Percentiles rank a stretch among this genome's conserved stretches.
These are phyloP conservation scores for Neodon shergylaensis DNA, from an alignment of 2,113 vertebrate genomes.

Conservation along the genomic window DNA sequence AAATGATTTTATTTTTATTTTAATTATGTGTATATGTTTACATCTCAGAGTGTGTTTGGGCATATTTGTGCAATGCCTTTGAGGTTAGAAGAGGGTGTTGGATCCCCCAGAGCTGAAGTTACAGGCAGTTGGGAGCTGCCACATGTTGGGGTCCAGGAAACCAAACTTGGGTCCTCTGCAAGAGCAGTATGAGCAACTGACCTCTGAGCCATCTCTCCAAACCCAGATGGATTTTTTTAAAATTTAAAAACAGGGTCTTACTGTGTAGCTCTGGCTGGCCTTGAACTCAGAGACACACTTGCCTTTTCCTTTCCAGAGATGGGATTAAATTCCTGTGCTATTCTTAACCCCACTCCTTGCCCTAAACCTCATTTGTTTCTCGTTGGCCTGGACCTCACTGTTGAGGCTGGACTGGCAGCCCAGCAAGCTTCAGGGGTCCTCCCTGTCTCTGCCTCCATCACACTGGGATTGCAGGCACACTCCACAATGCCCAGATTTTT, in stretches of 20 bases:
- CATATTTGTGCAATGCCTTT: not conserved
- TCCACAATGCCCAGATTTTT: not conserved
- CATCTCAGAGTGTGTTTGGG: not conserved
- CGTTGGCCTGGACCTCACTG: not conserved
- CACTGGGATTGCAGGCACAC: not conserved
- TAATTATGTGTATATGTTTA: not conserved
- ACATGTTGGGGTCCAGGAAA: not conserved
- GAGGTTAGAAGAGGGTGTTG: not conserved
- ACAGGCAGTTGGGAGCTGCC: no score
- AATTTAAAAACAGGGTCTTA: not conserved
- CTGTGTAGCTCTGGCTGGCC: not conserved
- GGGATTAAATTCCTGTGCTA: not conserved
- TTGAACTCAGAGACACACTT: not conserved
- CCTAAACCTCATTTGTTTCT: not conserved
- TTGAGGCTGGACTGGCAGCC: not conserved
- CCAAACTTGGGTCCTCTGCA: not conserved
- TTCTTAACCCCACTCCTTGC: not conserved
- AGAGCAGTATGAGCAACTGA: not conserved
- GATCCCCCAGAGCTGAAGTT: not conserved
- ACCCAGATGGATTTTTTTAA: not conserved
- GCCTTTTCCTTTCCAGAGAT: not conserved
- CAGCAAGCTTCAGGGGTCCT: not conserved
- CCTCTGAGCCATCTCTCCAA: not conserved
- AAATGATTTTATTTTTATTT: not conserved
- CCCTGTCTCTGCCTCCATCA: not conserved